Base-by-base conservation (phyloP, 2,797 vertebrate genomes). In the Hafferia zeledoni region DNA sequence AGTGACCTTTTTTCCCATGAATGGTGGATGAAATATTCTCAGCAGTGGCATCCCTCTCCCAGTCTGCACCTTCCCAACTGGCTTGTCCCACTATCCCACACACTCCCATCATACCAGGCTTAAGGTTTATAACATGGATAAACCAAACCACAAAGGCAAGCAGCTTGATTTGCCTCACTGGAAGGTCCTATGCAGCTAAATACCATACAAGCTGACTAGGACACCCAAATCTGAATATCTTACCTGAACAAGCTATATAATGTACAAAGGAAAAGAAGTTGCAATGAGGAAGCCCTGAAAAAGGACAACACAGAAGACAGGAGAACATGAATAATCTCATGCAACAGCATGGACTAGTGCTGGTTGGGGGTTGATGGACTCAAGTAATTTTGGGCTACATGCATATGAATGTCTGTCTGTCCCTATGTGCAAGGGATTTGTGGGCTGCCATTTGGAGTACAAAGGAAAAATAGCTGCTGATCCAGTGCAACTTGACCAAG, bases 1-100 rank as follows among this genome's bases (percentile, higher is more conserved):
- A 10, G 50, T 84, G 63, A 84, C 75, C 78, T 59, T 90, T 88
- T 72, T 69, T 19, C 25, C 71, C 37, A 18, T 35, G 83, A 96
- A 90, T 1, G 2, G 35, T 59, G 68, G 55, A 46, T 76, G 70
- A 89, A 81, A 82, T 59, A 63, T 39, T 83, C 47, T 59, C 61
- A 78, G 50, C 67, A 59, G 35, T 2, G 1, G 13, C 28, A 61
- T 41, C 55, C 35, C 17, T 65, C 57, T 90, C 50, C 77, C 50
- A 46, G 28, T 57, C 77, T 53, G 5, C 46, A 6, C 50, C 31
- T 93, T 87, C 67, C 72, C 57, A 78, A 1, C 53, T 49, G 79
- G 7, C 14, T 52, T 68, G 65, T 78, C 44, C 81, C 59, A 30
- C 71, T 80, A n/a, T 2, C 9, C 20, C n/a, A n/a, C 67, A 23